Evolutionary conservation across 2,888 invertebrate genomes (phyloP).

Genomic region (Papilio gigon): DNA sequence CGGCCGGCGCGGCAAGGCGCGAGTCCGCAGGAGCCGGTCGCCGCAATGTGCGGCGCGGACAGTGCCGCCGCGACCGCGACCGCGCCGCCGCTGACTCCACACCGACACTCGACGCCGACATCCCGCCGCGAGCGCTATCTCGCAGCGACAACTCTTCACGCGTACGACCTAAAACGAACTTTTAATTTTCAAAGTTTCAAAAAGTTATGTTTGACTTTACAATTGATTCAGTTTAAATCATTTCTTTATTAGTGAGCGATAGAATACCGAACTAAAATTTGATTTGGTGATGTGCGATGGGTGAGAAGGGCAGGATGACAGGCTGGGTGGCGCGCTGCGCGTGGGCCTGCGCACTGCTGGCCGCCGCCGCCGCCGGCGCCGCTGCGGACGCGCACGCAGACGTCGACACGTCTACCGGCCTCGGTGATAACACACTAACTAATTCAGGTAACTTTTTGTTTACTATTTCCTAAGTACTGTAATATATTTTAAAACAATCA

Average conservation of each 20-base stretch:
- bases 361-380: constrained; percentile 54
- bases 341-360: constrained; percentile 74
- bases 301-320: constrained; percentile 55
- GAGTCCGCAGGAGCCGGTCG: constrained; percentile 74
- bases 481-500: background rate
- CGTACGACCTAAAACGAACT: constrained; percentile 38
- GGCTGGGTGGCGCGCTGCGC: constrained; percentile 65
- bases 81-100: constrained; percentile 60
- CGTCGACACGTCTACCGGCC: constrained; percentile 78
- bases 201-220: constrained; percentile 38
- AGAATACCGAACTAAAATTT: constrained; percentile 45
- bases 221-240: constrained; percentile 36
- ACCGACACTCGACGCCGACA: constrained; percentile 48
- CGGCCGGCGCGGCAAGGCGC: constrained; percentile 66
- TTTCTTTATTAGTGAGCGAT: constrained; percentile 33
- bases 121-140: constrained; percentile 46
- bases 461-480: background rate
- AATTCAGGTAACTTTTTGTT: constrained; percentile 67
- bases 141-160: constrained; percentile 47
- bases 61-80: constrained; percentile 71
- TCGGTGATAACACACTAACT: constrained; percentile 75
- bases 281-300: constrained; percentile 79
- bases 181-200: constrained; percentile 28
- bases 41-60: constrained; percentile 69
- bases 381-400: constrained; percentile 66